Percentiles rank a stretch among this genome's conserved stretches.
Evolutionary conservation across 1,140 invertebrate genomes (phyloP).

Genomic region (Nebria ingens): DNA sequence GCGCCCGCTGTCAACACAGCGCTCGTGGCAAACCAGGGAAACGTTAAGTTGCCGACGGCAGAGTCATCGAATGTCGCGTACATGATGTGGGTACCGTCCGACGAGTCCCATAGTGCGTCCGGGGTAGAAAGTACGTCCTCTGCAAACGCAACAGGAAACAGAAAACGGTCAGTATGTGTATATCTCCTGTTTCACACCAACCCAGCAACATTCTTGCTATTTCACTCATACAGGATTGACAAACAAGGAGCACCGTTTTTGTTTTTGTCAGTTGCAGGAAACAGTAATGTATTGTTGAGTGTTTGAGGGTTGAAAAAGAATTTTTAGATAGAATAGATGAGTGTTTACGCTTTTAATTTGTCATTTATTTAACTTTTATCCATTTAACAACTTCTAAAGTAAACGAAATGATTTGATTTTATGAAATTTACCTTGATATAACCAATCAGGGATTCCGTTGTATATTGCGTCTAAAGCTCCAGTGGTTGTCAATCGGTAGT

Average conservation of each 20-base stretch:
- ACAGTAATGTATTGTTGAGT: too few relatives aligned
- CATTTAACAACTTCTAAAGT: too few relatives aligned
- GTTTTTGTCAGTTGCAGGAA: too few relatives aligned
- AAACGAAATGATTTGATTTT: too few relatives aligned
- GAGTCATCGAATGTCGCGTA: constrained; percentile 84
- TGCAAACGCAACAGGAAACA: constrained; percentile 39
- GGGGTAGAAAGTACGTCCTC: constrained; percentile 65
- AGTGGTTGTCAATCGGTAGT: constrained; percentile 58
- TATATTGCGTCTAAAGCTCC: constrained; percentile 66
- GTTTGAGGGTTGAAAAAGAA: too few relatives aligned
- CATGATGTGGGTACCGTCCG: constrained; percentile 66
- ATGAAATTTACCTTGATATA: constrained; percentile 79
- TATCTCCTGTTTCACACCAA: too few relatives aligned
- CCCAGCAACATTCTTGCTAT: too few relatives aligned
- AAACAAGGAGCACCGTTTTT: too few relatives aligned
- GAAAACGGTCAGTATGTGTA: background rate
- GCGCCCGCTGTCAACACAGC: constrained; percentile 39
- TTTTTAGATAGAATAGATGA: too few relatives aligned
- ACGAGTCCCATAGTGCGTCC: constrained; percentile 75
- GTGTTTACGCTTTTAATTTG: too few relatives aligned
- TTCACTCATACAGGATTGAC: too few relatives aligned
- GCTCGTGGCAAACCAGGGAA: constrained; percentile 59
- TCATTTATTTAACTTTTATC: too few relatives aligned
- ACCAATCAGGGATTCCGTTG: constrained; percentile 88
- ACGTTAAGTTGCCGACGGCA: constrained; percentile 60